These are phyloP conservation scores for Zele albiditarsus DNA, from an alignment of 2,888 invertebrate species.

Conservation along the genomic window DNA sequence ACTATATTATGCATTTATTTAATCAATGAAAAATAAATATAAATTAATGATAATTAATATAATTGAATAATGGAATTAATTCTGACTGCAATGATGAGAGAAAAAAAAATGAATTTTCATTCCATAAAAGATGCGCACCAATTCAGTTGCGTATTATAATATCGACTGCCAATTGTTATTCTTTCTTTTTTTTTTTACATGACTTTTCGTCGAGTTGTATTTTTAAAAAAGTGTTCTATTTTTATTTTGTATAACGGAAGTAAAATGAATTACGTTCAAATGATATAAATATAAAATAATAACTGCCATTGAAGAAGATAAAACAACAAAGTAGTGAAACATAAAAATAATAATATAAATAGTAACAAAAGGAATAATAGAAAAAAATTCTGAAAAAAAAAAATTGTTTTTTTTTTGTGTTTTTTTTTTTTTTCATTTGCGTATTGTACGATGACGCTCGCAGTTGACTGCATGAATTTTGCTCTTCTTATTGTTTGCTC, in stretches of 20 bases:
- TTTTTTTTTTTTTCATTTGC: slow-evolving; percentile 41
- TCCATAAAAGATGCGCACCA: background rate
- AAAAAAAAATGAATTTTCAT: background rate
- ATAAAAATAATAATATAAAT: background rate
- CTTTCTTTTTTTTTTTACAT: background rate
- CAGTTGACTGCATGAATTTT: slow-evolving; percentile 63
- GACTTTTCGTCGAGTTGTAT: background rate
- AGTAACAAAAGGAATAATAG: background rate
- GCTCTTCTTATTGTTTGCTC: slow-evolving; percentile 61
- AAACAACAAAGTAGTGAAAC: background rate
- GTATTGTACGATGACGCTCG: slow-evolving; percentile 58
- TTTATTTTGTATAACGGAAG: background rate
- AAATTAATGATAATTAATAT: background rate
- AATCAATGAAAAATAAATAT: slow-evolving; percentile 10
- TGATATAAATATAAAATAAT: slow-evolving; percentile 12
- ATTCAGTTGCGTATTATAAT: slow-evolving; percentile 8
- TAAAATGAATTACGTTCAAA: background rate
- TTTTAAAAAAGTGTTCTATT: background rate
- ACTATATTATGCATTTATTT: background rate
- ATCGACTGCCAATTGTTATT: background rate
- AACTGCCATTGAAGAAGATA: background rate
- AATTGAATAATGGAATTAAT: too few species aligned
- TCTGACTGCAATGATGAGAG: background rate
- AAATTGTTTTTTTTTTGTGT: slow-evolving; percentile 5
- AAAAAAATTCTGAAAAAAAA: too few species aligned